phyloP scores from a whole-genome alignment of 2,797 vertebrate genomes.

The Periophthalmus magnuspinnatus region DNA sequence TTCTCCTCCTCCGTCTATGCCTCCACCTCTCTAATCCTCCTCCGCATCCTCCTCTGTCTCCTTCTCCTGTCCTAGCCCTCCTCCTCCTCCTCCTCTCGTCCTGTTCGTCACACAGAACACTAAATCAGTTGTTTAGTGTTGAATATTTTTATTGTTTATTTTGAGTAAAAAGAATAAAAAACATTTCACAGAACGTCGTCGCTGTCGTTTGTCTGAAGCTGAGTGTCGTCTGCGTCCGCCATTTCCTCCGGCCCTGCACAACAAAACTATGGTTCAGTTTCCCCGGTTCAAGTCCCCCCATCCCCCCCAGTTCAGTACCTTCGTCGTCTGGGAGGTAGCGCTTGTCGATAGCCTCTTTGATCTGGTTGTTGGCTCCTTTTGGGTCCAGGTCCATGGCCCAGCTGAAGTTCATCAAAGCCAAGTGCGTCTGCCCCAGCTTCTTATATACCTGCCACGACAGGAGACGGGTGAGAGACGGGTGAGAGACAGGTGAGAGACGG shows the following conservation, averaged over 20 bases:
- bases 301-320: slow-evolving; percentile 49
- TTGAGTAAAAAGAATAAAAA: slow-evolving; percentile 12
- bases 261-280: neutral
- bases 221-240: slow-evolving; percentile 95
- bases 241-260: slow-evolving; percentile 91
- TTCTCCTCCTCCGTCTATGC: too few species aligned
- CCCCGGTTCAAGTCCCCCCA: neutral
- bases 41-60: too few species aligned
- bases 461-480: neutral
- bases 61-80: too few species aligned
- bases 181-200: slow-evolving; percentile 89
- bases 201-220: slow-evolving; percentile 95
- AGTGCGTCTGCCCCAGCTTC: slow-evolving; percentile 94
- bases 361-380: slow-evolving; percentile 99
- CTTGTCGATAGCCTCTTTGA: slow-evolving; percentile 99
- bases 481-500: too few species aligned
- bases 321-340: slow-evolving; percentile 96
- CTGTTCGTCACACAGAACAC: too few species aligned
- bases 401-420: slow-evolving; percentile 98
- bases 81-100: too few species aligned
- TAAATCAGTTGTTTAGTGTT: neutral
- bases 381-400: slow-evolving; percentile 99
- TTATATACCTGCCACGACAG: slow-evolving; percentile 87
- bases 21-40: too few species aligned
- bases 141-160: slow-evolving; percentile 13